These are phyloP conservation scores for Drosophila tristis DNA, from an alignment of 1,140 invertebrate species.

Conservation along the genomic window DNA sequence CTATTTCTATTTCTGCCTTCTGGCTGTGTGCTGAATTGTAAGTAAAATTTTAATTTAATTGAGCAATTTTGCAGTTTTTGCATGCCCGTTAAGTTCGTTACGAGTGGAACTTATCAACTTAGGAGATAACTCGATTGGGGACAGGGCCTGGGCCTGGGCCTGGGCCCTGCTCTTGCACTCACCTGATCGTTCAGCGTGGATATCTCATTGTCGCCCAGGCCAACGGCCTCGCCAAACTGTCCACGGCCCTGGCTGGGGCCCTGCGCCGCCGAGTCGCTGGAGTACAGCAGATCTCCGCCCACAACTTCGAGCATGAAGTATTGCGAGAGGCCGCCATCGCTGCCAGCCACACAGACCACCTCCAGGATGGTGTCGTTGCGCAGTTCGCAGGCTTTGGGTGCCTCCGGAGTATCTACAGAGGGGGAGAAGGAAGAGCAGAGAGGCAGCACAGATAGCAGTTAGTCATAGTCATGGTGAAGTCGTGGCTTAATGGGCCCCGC, in stretches of 20 bases:
- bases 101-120: slow-evolving; percentile 39
- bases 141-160: neutral
- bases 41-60: slow-evolving; percentile 68
- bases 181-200: slow-evolving; percentile 87
- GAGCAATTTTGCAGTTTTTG: slow-evolving; percentile 36
- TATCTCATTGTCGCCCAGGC: slow-evolving; percentile 86
- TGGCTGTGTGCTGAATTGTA: slow-evolving; percentile 31
- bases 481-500: slow-evolving; percentile 49
- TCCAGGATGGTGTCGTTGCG: slow-evolving; percentile 88
- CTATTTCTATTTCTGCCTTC: slow-evolving; percentile 8
- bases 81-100: slow-evolving; percentile 10
- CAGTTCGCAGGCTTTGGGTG: slow-evolving; percentile 88
- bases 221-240: slow-evolving; percentile 78
- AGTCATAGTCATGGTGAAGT: slow-evolving; percentile 43
- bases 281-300: slow-evolving; percentile 86
- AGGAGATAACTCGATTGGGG: slow-evolving; percentile 32
- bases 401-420: slow-evolving; percentile 87
- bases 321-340: slow-evolving; percentile 92
- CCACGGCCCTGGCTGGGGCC: slow-evolving; percentile 37
- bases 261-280: slow-evolving; percentile 50
- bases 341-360: slow-evolving; percentile 91
- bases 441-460: slow-evolving; percentile 43
- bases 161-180: too few relatives aligned
- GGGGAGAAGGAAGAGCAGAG: neutral
- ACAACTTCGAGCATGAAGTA: slow-evolving; percentile 93